Conservation (phyloP, 2,113 vertebrate genomes). For the Scophthalmus maximus region DNA sequence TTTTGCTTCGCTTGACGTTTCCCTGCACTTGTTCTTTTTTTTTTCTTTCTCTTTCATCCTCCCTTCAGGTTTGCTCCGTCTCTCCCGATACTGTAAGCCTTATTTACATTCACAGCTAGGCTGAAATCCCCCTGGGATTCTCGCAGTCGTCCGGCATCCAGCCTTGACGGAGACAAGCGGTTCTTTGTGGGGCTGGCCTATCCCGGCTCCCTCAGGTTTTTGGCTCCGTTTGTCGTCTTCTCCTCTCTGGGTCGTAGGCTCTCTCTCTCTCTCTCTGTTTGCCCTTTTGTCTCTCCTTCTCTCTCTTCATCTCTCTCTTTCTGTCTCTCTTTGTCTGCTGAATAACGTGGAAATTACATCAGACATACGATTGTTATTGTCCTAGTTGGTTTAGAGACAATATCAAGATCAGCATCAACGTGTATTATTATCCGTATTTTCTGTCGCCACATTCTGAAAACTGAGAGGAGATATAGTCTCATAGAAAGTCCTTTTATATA, state of each 20-base stretch:
- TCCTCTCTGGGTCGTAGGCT: constrained; percentile 6
- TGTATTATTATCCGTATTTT: too few relatives aligned
- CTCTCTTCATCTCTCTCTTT: too few relatives aligned
- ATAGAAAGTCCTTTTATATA: too few relatives aligned
- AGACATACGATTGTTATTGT: background rate
- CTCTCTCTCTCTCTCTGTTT: background rate
- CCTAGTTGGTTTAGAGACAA: background rate
- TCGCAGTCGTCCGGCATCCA: constrained; percentile 43
- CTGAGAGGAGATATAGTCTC: too few relatives aligned
- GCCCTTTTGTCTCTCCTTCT: too few relatives aligned
- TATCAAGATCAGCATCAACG: too few relatives aligned
- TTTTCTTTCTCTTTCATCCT: constrained; percentile 27
- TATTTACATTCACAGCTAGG: constrained; percentile 74
- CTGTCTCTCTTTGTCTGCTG: constrained; percentile 7
- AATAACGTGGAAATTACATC: constrained; percentile 23
- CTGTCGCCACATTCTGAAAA: too few relatives aligned
- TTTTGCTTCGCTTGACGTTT: constrained; percentile 57
- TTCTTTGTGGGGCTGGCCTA: constrained; percentile 38
- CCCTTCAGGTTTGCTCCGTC: constrained; percentile 49
- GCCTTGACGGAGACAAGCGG: constrained; percentile 61
- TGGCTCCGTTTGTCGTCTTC: constrained; percentile 41
- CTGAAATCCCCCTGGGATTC: constrained; percentile 49
- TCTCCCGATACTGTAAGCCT: constrained; percentile 64
- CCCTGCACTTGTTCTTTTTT: constrained; percentile 5
- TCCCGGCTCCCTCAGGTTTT: constrained; percentile 37